These are phyloP conservation scores for Montipora foliosa DNA, from an alignment of 64 coral and sea anemone genomes.

Conservation along the genomic window DNA sequence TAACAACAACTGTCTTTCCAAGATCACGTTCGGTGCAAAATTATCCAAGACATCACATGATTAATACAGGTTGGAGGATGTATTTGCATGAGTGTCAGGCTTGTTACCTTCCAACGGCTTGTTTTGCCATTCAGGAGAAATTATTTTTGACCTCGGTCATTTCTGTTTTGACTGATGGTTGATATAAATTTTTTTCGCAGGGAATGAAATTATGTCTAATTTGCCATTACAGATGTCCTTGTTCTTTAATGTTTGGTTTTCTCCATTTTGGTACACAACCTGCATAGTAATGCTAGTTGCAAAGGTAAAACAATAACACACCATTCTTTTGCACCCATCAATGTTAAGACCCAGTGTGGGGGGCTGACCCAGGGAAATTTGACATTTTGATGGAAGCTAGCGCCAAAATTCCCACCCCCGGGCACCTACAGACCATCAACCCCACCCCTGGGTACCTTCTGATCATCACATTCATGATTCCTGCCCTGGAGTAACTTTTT, in stretches of 20 bases:
- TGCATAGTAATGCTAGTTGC: slow-evolving; percentile 83
- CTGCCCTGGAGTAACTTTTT: too few relatives aligned
- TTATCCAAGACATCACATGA: slow-evolving; percentile 77
- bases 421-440: too few relatives aligned
- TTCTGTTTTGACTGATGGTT: too few relatives aligned
- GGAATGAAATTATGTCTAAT: slow-evolving; percentile 96
- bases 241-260: slow-evolving; percentile 97
- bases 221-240: slow-evolving; percentile 94
- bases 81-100: not conserved
- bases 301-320: slow-evolving; percentile 67
- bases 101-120: too few relatives aligned
- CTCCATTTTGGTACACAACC: slow-evolving; percentile 93
- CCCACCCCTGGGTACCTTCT: too few relatives aligned
- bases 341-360: too few relatives aligned
- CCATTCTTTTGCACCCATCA: not conserved
- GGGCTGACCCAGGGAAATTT: too few relatives aligned
- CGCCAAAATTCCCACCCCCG: too few relatives aligned
- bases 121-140: too few relatives aligned
- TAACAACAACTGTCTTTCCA: slow-evolving; percentile 95
- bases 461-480: too few relatives aligned
- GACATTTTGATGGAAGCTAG: too few relatives aligned
- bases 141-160: too few relatives aligned
- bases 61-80: slow-evolving; percentile 72
- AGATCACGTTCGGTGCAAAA: slow-evolving; percentile 81
- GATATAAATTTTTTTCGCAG: slow-evolving; percentile 43